These are phyloP conservation scores for Chorisops tibialis DNA, from an alignment of 2,888 invertebrate genomes.

Conservation along the genomic window DNA sequence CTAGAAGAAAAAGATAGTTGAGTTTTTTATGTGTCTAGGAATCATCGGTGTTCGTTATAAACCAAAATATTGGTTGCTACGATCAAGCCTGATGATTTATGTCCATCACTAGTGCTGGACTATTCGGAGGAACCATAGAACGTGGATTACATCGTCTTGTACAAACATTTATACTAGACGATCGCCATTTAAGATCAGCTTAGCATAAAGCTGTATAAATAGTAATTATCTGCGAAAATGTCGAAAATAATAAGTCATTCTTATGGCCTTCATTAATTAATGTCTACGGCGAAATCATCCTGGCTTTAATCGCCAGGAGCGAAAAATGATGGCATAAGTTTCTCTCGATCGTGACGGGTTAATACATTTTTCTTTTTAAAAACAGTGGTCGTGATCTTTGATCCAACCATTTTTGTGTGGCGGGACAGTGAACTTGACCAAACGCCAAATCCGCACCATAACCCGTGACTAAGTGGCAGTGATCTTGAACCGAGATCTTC, in stretches of 20 bases:
- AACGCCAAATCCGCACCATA: not conserved
- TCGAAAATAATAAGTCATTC: conserved; percentile 12
- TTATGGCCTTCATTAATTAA: conserved; percentile 15
- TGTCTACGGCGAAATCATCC: not conserved
- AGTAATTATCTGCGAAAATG: conserved; percentile 4
- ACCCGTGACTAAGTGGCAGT: not conserved
- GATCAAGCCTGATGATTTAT: too few species aligned
- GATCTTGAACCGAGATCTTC: too few species aligned
- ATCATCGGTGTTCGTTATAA: too few species aligned
- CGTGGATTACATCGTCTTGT: not conserved
- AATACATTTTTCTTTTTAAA: conserved; percentile 5
- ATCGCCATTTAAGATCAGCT: too few species aligned
- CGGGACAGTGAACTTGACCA: conserved; percentile 1
- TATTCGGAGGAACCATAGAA: too few species aligned
- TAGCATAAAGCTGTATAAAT: conserved; percentile 15
- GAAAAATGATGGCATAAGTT: not conserved
- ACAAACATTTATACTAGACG: too few species aligned
- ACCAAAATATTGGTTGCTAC: too few species aligned
- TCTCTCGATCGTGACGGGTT: not conserved
- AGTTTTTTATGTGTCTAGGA: too few species aligned
- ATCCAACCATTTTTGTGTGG: conserved; percentile 5
- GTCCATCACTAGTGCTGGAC: too few species aligned
- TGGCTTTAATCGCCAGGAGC: not conserved
- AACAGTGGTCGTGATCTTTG: not conserved
- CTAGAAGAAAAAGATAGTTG: too few species aligned